These are phyloP conservation scores for Hystrix brachyura DNA, from an alignment of 2,113 vertebrate species.

Conservation along the genomic window DNA sequence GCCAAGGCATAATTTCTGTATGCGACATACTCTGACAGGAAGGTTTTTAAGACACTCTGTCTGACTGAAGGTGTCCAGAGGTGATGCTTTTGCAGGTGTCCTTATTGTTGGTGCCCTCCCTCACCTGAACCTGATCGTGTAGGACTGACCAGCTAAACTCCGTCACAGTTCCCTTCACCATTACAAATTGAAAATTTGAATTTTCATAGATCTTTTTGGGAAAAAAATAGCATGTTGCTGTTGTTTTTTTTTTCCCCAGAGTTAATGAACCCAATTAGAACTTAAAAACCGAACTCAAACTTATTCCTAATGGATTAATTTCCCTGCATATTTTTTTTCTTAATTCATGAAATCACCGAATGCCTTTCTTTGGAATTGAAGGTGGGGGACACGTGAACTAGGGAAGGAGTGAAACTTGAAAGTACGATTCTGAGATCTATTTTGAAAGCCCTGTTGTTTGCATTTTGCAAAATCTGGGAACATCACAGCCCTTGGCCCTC, in stretches of 20 bases:
- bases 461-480: neutral
- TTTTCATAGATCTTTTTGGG: neutral
- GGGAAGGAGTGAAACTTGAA: neutral
- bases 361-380: neutral
- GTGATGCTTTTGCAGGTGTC: neutral
- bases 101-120: fast-evolving
- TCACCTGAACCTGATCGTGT: neutral
- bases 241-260: neutral
- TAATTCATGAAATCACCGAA: neutral
- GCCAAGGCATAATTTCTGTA: neutral
- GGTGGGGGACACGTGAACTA: neutral
- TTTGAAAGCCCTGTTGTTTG: neutral
- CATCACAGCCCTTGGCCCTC: neutral
- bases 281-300: neutral
- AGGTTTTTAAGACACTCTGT: neutral
- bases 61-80: too few relatives aligned
- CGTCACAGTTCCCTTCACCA: neutral
- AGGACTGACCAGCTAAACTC: neutral
- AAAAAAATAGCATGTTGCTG: neutral
- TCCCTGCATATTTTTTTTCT: neutral
- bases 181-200: neutral
- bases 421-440: neutral
- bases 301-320: neutral
- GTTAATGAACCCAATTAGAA: neutral
- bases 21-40: neutral